Base-by-base conservation (phyloP, 2,113 vertebrate species). In the human region DNA sequence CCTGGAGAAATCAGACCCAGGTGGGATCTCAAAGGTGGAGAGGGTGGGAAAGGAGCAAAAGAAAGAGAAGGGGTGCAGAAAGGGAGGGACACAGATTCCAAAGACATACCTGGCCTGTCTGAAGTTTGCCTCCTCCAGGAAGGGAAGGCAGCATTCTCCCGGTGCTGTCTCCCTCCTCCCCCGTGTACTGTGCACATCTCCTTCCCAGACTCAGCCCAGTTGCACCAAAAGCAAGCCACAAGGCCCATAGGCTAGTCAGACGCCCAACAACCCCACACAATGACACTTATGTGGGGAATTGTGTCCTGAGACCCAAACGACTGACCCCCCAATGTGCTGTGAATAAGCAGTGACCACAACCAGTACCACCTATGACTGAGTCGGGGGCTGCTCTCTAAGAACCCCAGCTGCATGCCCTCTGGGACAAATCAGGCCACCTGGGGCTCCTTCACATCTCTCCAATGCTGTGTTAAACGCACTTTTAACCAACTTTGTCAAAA, bases 121-220 rank as follows among this genome's bases (percentile, higher is more conserved):
- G 16, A 35, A 27, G 73, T 55, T 43, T 43, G 72, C 48, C 50
- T 22, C 73, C 57, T 57, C 61, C 61, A 23, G 32, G 23, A 70
- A 59, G 52, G 59, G 16, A 48, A 43, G 6, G 27, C 68, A 30
- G 17, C 35, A 3, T 64, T 64, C 18, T 22, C 23, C 23, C 50
- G 3, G 14, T 14, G 6, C 27, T 23, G 3, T 0, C 27, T 3
- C 25, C 48, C 43, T 45, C 50, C 32, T 6, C 32, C 27, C 75
- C 73, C 5, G 20, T 14, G 20, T 14, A 2, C 64, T 6, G 9
- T 12, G 8, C 2, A 0, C 11, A n/a, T 35, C 82, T 10, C 48
- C 22, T 38, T n/a, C 52, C 57, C 23, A 75, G 70, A 61, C 1
- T 23, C 22, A 2, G 38, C 45, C 81, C 66, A 87, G 52, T 6